phyloP scores from a whole-genome alignment of 1,140 invertebrate genomes.

The Maconellicoccus hirsutus region DNA sequence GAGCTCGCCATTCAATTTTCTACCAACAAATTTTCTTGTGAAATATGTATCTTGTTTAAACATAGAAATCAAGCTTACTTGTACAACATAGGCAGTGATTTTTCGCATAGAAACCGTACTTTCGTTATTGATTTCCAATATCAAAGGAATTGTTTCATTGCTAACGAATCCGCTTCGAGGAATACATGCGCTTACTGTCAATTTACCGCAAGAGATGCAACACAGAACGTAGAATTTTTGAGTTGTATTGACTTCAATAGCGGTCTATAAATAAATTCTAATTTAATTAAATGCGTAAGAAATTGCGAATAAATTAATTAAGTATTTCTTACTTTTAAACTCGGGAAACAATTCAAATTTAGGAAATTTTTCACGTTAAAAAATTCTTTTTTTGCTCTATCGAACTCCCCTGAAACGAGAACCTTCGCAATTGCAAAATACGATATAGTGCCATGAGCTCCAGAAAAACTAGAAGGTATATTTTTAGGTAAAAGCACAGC shows the following conservation, averaged over 20 bases:
- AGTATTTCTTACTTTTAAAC: background rate
- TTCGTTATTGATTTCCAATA: background rate
- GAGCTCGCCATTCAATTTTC: background rate
- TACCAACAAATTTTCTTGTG: no score
- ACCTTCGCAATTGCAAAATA: background rate
- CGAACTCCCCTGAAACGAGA: background rate
- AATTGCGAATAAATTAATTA: no score
- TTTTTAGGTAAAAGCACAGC: background rate
- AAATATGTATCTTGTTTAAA: no score
- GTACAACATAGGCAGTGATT: background rate
- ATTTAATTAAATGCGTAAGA: no score
- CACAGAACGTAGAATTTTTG: background rate
- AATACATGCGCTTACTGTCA: background rate
- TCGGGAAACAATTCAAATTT: background rate
- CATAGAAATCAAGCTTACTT: background rate
- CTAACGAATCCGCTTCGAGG: constrained; percentile 2
- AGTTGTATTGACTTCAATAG: background rate
- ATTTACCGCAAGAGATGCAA: background rate
- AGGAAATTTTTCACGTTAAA: background rate
- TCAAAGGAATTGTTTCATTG: background rate
- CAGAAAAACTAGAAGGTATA: background rate
- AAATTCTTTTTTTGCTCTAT: background rate
- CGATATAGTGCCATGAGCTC: background rate
- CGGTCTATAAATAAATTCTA: background rate
- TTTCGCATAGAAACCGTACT: background rate